phyloP scores from a whole-genome alignment of 2,797 vertebrate genomes.

The Enteromius paludinosus region DNA sequence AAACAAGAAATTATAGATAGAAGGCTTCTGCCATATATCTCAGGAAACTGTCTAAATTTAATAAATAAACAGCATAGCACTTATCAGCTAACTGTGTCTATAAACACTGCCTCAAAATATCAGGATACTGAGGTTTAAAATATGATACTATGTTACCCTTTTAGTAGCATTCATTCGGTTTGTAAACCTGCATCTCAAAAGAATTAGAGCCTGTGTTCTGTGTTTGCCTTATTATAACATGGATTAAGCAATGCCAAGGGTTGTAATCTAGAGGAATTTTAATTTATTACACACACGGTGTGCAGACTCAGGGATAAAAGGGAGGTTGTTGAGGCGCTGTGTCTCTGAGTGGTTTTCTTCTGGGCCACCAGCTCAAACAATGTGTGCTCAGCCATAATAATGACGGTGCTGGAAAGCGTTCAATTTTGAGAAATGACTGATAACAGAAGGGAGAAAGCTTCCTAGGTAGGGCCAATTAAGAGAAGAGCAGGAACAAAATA shows the following conservation, averaged over 20 bases:
- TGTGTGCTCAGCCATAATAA: constrained; percentile 25
- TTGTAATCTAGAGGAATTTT: constrained; percentile 57
- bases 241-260: constrained; percentile 61
- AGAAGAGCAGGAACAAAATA: constrained; percentile 7
- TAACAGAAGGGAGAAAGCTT: not conserved
- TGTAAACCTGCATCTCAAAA: not conserved
- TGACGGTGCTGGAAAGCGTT: constrained; percentile 12
- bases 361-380: constrained; percentile 20
- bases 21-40: not conserved
- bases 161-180: not conserved
- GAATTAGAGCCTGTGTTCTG: not conserved
- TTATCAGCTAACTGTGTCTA: not conserved
- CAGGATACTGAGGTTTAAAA: not conserved
- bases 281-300: constrained; percentile 50
- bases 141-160: not conserved
- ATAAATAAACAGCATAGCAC: not conserved
- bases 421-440: constrained; percentile 4
- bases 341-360: constrained; percentile 39
- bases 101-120: not conserved
- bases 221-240: constrained; percentile 9
- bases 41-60: not conserved
- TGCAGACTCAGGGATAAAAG: constrained; percentile 33
- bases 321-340: constrained; percentile 34
- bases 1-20: not conserved
- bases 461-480: not conserved